Conservation (phyloP, 2,113 vertebrate genomes). For the Camarhynchus parvulus region DNA sequence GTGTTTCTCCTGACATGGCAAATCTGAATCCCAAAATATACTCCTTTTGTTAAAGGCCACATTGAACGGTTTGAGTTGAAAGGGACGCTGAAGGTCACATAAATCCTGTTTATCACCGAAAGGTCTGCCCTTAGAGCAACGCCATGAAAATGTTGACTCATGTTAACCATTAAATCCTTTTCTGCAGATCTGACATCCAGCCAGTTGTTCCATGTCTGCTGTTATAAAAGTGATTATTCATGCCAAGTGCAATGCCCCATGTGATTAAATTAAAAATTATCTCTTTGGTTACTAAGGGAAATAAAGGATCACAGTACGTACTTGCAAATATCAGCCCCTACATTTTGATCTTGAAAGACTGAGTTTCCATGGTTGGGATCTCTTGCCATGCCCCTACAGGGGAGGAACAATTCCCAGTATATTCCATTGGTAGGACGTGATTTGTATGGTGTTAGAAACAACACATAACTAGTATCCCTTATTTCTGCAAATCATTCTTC, state of each 20-base stretch:
- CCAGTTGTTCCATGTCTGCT: background rate
- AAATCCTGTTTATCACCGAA: background rate
- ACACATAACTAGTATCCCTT: fast-evolving
- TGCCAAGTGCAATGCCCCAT: background rate
- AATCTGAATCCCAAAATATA: background rate
- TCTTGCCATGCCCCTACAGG: background rate
- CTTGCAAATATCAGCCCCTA: background rate
- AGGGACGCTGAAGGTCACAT: background rate
- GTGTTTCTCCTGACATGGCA: background rate
- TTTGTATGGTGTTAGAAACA: background rate
- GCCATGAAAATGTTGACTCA: background rate
- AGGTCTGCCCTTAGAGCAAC: background rate
- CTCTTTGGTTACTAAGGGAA: background rate
- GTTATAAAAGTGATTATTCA: background rate
- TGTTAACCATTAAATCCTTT: background rate
- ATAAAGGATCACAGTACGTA: background rate
- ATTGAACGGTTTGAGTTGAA: background rate
- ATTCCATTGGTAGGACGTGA: fast-evolving
- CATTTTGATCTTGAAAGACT: background rate
- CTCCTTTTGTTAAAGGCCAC: background rate
- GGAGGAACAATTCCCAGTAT: fast-evolving
- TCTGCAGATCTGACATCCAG: background rate
- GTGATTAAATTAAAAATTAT: background rate
- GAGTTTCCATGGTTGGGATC: fast-evolving
- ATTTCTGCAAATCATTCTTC: background rate